Evolutionary conservation across 1,140 invertebrate species (phyloP).

Genomic region (Pachypeltis micranthus): DNA sequence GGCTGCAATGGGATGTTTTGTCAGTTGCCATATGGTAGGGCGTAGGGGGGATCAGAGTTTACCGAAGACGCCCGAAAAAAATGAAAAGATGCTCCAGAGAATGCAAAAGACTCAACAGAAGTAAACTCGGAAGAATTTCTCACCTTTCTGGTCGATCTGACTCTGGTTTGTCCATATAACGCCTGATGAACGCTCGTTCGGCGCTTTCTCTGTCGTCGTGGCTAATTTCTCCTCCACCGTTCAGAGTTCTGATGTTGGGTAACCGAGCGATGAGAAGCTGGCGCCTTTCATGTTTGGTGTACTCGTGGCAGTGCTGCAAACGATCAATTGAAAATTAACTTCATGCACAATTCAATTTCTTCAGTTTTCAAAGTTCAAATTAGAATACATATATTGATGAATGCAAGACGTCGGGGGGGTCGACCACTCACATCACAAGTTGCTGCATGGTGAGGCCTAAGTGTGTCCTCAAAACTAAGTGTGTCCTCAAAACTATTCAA

Average conservation of each 20-base stretch:
- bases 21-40: no score
- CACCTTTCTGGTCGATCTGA: conserved; percentile 61
- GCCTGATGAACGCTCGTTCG: conserved; percentile 84
- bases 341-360: background rate
- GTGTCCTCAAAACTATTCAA: no score
- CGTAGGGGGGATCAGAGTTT: no score
- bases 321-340: background rate
- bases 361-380: background rate
- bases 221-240: conserved; percentile 74
- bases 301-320: conserved; percentile 45
- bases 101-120: no score
- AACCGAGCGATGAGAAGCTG: conserved; percentile 76
- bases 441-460: no score
- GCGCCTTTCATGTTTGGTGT: conserved; percentile 73
- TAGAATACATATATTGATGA: conserved; percentile 10
- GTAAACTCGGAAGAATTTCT: no score
- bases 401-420: no score
- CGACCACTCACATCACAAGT: no score
- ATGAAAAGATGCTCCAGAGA: no score
- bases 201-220: conserved; percentile 77
- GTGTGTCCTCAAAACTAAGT: no score
- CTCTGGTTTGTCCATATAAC: conserved; percentile 78
- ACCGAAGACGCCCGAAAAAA: no score
- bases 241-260: conserved; percentile 71
- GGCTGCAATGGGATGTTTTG: no score